Base-by-base conservation (phyloP, 1,140 invertebrate species). In the Conopomorpha cramerella region DNA sequence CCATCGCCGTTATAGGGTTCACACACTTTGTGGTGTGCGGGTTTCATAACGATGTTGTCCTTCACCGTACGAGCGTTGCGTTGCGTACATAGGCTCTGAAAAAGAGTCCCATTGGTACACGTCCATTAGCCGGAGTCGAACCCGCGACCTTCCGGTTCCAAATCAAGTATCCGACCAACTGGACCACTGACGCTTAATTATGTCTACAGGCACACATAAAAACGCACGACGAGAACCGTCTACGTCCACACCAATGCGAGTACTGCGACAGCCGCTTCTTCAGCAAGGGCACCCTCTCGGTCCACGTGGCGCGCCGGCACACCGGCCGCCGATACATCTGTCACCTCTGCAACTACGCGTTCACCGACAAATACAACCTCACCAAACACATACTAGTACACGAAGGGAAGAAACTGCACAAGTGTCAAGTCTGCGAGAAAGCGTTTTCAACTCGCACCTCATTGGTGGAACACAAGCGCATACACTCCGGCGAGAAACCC, bases 351-450 rank as follows among this genome's bases (percentile, higher is more conserved):
- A 55, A 46, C 13, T 66, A 56, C 27, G 62, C 68, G 2, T 77
- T 77, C 35, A 71, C 61, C 0, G 78, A 82, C 2, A 82, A 84
- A 39, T 78, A 79, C 14, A 78, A 84, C 43, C 55, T 88, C 2
- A 80, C 80, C 3, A 72, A 83, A 15, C 86, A 89, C 55, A 80
- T 83, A 62, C 61, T 78, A 1, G 80, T 81, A 30, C 86, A 89
- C 33, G 81, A 84, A 0, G 83, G 83, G 0, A 80, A 82, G 19
- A 83, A 81, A 39, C 77, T 80, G 0, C 83, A 80, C 45, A 63
- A 64, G 8, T 89, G 87, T 43, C 77, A 80, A 6, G 55, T 85
- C 16, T 89, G 86, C 46, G 64, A 62, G 3, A 87, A 86, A 43
- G 76, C 64, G 0, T 77, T 52, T 34, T 45, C 56, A 2, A 55